Percentiles rank a stretch among this genome's conserved stretches.
These are phyloP conservation scores for Drosophila ezoana DNA, from an alignment of 2,888 invertebrate species.

Conservation along the genomic window DNA sequence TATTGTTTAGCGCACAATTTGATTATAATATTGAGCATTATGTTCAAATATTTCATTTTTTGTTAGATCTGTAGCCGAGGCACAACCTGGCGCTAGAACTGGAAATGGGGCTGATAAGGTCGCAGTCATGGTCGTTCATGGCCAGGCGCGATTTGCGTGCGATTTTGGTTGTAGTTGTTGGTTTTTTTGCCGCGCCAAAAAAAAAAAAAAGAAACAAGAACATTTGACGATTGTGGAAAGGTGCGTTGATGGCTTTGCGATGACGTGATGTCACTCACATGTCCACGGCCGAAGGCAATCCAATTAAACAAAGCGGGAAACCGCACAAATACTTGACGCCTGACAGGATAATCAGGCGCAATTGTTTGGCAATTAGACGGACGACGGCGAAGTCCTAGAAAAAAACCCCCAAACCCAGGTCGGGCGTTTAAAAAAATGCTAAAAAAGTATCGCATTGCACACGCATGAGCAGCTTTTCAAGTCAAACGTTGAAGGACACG, in stretches of 20 bases:
- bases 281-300: conserved; percentile 59
- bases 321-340: conserved; percentile 72
- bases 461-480: conserved; percentile 71
- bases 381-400: conserved; percentile 69
- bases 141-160: conserved; percentile 44
- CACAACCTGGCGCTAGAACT: conserved; percentile 14
- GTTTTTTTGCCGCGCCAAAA: conserved; percentile 49
- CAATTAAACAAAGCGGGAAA: conserved; percentile 78
- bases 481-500: conserved; percentile 69
- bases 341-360: conserved; percentile 80
- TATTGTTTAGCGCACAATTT: conserved; percentile 1
- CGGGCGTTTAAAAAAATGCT: conserved; percentile 48
- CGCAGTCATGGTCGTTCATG: conserved; percentile 70
- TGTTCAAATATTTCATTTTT: conserved; percentile 5
- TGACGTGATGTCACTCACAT: conserved; percentile 74
- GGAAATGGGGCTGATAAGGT: conserved; percentile 52
- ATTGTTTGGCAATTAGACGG: conserved; percentile 74
- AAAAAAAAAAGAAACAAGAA: neutral
- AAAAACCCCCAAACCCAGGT: conserved; percentile 41
- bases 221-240: conserved; percentile 47
- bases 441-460: conserved; percentile 73
- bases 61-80: conserved; percentile 18
- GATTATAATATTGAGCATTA: conserved; percentile 13
- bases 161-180: conserved; percentile 7
- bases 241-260: conserved; percentile 49